These are phyloP conservation scores for Oxyruncus cristatus DNA, from an alignment of 2,113 vertebrate species.

Conservation along the genomic window DNA sequence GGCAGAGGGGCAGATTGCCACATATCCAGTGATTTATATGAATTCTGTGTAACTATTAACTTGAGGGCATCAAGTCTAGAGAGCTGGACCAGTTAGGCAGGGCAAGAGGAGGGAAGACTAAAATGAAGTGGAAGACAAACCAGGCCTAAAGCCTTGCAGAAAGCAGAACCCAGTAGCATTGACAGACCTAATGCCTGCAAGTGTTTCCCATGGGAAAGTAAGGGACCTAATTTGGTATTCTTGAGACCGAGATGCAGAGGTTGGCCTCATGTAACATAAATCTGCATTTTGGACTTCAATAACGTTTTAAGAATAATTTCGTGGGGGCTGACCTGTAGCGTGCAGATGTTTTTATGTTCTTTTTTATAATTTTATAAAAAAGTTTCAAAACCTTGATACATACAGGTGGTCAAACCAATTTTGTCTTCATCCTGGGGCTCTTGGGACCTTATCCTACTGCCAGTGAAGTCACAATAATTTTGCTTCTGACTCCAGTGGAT, in stretches of 20 bases:
- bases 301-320: not conserved
- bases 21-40: not conserved
- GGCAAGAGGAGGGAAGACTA: not conserved
- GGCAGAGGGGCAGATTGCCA: not conserved
- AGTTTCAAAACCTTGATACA: not conserved
- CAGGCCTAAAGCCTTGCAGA: not conserved
- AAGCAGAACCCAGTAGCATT: not conserved
- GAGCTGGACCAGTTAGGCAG: not conserved
- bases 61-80: not conserved
- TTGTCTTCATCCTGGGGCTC: not conserved
- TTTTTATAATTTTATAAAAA: not conserved
- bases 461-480: not conserved
- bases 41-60: not conserved
- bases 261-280: constrained; percentile 3
- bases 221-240: not conserved
- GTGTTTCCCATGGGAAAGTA: constrained; percentile 9
- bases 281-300: not conserved
- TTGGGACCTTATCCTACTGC: not conserved
- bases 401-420: not conserved
- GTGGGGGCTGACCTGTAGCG: not conserved
- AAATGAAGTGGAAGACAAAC: not conserved
- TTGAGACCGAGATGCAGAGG: not conserved
- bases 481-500: not conserved
- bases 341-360: not conserved
- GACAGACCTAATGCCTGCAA: not conserved